Percentiles rank a stretch among this genome's conserved stretches.
These are phyloP conservation scores for Phasianus colchicus DNA, from an alignment of 2,113 vertebrate species.

Conservation along the genomic window DNA sequence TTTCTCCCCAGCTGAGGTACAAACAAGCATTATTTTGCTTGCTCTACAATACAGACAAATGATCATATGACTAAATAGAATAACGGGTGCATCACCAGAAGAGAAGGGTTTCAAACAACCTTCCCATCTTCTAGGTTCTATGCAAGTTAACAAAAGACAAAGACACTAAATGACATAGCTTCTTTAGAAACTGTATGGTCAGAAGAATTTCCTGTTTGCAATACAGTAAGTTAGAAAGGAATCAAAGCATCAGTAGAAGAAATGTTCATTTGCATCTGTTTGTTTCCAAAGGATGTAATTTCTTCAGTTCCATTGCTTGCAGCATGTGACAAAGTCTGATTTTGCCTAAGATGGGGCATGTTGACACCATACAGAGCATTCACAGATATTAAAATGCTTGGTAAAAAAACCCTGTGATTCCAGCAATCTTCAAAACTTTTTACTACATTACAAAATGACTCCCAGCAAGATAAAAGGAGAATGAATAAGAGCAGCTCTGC, in stretches of 20 bases:
- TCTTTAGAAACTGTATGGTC: not conserved
- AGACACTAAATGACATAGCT: not conserved
- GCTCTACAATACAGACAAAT: not conserved
- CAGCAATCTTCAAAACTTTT: not conserved
- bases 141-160: not conserved
- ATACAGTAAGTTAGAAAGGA: not conserved
- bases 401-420: not conserved
- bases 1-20: not conserved
- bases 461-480: not conserved
- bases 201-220: not conserved
- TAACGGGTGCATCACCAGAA: not conserved
- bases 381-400: not conserved
- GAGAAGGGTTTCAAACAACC: not conserved
- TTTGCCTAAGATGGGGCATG: not conserved
- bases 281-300: not conserved
- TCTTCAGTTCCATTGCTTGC: not conserved
- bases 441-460: not conserved
- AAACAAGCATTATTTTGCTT: not conserved
- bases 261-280: conserved; percentile 6
- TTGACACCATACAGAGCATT: not conserved
- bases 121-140: not conserved
- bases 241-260: not conserved
- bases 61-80: not conserved
- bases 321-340: not conserved
- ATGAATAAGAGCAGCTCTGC: not conserved